Evolutionary conservation across 2,888 invertebrate genomes (phyloP).

Genomic region (Drosophila meridiana): DNA sequence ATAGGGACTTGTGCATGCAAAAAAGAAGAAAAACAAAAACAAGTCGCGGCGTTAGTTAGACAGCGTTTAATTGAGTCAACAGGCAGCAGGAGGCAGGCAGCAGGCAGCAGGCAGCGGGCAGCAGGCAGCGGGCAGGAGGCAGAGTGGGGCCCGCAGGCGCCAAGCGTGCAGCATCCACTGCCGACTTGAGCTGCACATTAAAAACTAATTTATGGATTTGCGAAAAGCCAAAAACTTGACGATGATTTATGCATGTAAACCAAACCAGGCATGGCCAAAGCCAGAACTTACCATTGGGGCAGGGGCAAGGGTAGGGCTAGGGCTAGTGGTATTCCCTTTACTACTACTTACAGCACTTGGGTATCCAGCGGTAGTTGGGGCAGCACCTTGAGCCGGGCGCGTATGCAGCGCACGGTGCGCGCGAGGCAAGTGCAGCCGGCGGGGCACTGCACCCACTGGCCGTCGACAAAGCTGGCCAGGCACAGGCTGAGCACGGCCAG

Average conservation of each 20-base stretch:
- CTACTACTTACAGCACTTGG: conserved; percentile 82
- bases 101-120: too few relatives aligned
- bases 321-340: too few relatives aligned
- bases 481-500: conserved; percentile 19
- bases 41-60: conserved; percentile 59
- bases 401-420: conserved; percentile 82
- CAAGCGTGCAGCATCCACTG: conserved; percentile 36
- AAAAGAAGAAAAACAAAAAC: conserved; percentile 55
- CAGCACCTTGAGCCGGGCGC: conserved; percentile 74
- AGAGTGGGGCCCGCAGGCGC: conserved; percentile 6
- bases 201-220: conserved; percentile 78
- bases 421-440: conserved; percentile 81
- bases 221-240: conserved; percentile 58
- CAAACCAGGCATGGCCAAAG: conserved; percentile 12
- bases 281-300: neutral
- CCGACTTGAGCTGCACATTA: conserved; percentile 52
- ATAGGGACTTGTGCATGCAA: conserved; percentile 57
- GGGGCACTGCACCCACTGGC: conserved; percentile 70
- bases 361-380: conserved; percentile 82
- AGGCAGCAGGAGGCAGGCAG: conserved; percentile 10
- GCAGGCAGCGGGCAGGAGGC: neutral
- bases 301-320: too few relatives aligned
- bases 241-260: conserved; percentile 64
- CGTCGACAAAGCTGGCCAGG: conserved; percentile 36
- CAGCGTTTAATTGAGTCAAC: conserved; percentile 76